These are phyloP conservation scores for Megaceryle alcyon DNA, from an alignment of 2,797 vertebrate species.

Conservation along the genomic window DNA sequence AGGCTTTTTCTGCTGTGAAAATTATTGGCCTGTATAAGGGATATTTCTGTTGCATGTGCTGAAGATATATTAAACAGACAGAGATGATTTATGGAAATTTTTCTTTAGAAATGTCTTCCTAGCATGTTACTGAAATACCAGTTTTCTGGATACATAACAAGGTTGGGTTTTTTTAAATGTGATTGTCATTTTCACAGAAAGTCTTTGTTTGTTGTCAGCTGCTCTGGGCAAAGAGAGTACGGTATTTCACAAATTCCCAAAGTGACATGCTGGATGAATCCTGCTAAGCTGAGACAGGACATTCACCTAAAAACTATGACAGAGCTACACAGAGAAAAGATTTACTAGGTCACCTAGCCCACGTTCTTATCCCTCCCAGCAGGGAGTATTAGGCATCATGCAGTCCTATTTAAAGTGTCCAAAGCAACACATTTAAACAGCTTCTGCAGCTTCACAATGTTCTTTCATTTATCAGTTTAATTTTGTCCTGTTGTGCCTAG, in stretches of 20 bases:
- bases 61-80: background rate
- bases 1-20: background rate
- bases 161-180: background rate
- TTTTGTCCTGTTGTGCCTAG: background rate
- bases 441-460: background rate
- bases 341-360: background rate
- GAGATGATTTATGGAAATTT: background rate
- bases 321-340: background rate
- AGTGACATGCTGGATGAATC: background rate
- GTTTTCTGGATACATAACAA: background rate
- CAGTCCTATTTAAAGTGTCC: background rate
- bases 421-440: background rate
- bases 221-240: background rate
- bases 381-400: background rate
- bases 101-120: background rate
- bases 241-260: background rate
- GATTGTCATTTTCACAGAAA: background rate
- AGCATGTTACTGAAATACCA: background rate
- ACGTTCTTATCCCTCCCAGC: background rate
- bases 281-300: background rate
- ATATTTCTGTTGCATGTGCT: background rate
- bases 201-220: background rate
- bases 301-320: background rate
- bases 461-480: constrained; percentile 13
- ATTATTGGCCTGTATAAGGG: background rate